Conservation (phyloP, 2,113 vertebrate genomes). For the Lepisosteus oculatus region DNA sequence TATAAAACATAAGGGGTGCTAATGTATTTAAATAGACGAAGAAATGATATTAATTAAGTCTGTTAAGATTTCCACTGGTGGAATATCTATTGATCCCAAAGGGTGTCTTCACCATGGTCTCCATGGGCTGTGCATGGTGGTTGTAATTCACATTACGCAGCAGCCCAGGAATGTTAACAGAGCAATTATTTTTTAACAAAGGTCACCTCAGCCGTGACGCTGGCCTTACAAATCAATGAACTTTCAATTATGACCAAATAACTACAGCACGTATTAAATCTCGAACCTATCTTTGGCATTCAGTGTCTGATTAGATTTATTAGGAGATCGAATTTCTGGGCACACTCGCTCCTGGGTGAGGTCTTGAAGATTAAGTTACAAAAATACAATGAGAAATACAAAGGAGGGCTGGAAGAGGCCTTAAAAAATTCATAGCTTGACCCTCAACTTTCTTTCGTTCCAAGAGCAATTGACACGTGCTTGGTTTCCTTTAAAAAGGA, state of each 20-base stretch:
- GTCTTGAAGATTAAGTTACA: conserved; percentile 40
- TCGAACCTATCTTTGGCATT: conserved; percentile 38
- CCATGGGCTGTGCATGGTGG: neutral
- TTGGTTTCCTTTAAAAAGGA: neutral
- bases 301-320: conserved; percentile 15
- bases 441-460: neutral
- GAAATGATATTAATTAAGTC: neutral
- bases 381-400: conserved; percentile 26
- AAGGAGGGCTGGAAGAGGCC: neutral
- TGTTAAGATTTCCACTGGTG: neutral
- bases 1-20: neutral
- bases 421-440: neutral
- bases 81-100: neutral
- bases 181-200: conserved; percentile 73
- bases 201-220: conserved; percentile 64
- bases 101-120: neutral
- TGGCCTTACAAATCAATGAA: conserved; percentile 64
- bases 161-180: conserved; percentile 47
- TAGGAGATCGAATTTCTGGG: conserved; percentile 45
- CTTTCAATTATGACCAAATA: conserved; percentile 50
- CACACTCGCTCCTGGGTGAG: conserved; percentile 28
- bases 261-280: conserved; percentile 6
- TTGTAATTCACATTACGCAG: neutral
- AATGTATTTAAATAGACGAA: neutral
- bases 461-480: neutral